Evolutionary conservation across 2,113 vertebrate genomes (phyloP).

Genomic region (Puma concolor): DNA sequence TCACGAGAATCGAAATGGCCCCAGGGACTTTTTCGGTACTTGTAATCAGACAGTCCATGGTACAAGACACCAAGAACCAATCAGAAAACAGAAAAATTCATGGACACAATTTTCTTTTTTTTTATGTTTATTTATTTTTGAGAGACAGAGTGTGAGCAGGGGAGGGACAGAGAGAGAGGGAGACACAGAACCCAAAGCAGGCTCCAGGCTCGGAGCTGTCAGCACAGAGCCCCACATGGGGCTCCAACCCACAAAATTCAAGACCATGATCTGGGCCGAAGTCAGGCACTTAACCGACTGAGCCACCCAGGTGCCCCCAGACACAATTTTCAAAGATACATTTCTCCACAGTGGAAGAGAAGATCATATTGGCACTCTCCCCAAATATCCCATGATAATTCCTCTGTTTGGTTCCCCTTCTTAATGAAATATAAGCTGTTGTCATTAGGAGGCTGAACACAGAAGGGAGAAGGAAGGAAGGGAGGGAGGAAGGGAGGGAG

Average conservation of each 20-base stretch:
- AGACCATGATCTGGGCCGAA: too few species aligned
- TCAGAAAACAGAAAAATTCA: not conserved
- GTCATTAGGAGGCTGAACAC: not conserved
- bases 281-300: too few species aligned
- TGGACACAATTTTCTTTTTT: not conserved
- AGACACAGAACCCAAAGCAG: too few species aligned
- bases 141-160: too few species aligned
- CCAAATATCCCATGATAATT: not conserved
- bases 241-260: too few species aligned
- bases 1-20: not conserved
- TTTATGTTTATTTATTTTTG: too few species aligned
- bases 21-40: not conserved
- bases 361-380: not conserved
- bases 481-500: accelerated
- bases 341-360: not conserved
- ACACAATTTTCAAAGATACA: not conserved
- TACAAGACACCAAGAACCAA: not conserved
- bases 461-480: not conserved
- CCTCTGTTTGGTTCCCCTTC: not conserved
- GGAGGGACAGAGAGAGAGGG: too few species aligned
- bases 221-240: too few species aligned
- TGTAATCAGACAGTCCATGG: not conserved
- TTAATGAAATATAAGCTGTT: not conserved
- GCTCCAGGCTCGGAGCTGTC: too few species aligned
- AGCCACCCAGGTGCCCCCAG: too few species aligned